phyloP scores from a whole-genome alignment of 2,797 vertebrate species.

The Margarornis squamiger region DNA sequence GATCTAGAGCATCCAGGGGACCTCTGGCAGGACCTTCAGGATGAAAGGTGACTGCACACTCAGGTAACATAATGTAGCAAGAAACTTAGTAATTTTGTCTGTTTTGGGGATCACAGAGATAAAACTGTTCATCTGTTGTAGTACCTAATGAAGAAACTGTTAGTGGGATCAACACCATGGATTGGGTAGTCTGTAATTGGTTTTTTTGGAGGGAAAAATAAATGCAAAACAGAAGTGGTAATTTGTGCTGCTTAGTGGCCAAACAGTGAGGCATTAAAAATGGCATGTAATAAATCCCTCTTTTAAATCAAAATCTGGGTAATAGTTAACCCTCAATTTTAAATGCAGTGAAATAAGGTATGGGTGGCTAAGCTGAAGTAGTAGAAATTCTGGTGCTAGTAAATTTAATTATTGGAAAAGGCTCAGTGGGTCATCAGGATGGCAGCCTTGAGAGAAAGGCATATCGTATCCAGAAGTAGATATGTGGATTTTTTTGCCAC shows the following conservation, averaged over 20 bases:
- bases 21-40: neutral
- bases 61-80: neutral
- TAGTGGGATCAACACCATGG: neutral
- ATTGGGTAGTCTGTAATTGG: neutral
- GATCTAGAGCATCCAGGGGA: neutral
- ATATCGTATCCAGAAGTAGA: no score
- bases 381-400: neutral
- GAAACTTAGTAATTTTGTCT: neutral
- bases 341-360: neutral
- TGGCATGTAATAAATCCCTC: neutral
- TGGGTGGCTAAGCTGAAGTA: neutral
- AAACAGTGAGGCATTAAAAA: neutral
- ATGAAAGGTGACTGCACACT: neutral
- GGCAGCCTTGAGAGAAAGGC: neutral
- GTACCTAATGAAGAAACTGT: neutral
- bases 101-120: neutral
- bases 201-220: fast-evolving
- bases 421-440: neutral
- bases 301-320: neutral
- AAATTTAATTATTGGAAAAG: neutral
- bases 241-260: neutral
- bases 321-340: neutral
- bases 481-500: fast-evolving
- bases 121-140: neutral
- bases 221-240: neutral